Evolutionary conservation across 2,797 vertebrate genomes (phyloP), one percentile per base, ranked within the genome.

Genomic region (Hozukius guyotensis): DNA sequence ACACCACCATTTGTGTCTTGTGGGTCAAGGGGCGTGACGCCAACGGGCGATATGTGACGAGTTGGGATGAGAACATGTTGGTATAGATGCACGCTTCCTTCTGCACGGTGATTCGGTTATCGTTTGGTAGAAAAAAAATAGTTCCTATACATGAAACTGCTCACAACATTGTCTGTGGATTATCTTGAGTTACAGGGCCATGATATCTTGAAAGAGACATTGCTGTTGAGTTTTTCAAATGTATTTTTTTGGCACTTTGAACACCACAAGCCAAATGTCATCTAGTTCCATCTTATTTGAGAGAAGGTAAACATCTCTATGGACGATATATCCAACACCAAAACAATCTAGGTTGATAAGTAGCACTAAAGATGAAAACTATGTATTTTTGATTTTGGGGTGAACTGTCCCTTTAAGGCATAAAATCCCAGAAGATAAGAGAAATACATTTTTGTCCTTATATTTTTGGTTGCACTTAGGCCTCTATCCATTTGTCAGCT

Each of bases 31-130:
- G 38, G 13, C 14, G 6, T 42, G 14, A 42, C 38, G 38, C 38
- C 38, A 42, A 42, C 0, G 38, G 14, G 1, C 14, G 38, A 42
- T 42, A 42, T 42, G 38, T 42, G 38, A 42, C 14, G 6, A 42
- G 38, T 0, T 3, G 38, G 38, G 13, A 42, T 42, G 38, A 42
- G 38, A 42, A 42, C 38, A 42, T 6, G 5, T 42, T 46, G 16
- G 14, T 46, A 46, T 46, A 18, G 42, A 46, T 18, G 18, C 46
- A 49, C 18, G 18, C 18, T 49, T 20, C 46, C 7, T 49, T 49
- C 46, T 20, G 46, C 7, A 1, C 1, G 1, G 46, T 49, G 18
- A 8, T 3, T 0, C 0, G 6, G 0, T 46, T 42, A 6, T 2
- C 6, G 14, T 46, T 46, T 0, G 14, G 38, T 46, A 1, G 0